Evolutionary conservation across 2,797 vertebrate genomes (phyloP), one percentile per base, ranked within the genome.

Genomic region (Antennarius maculatus): DNA sequence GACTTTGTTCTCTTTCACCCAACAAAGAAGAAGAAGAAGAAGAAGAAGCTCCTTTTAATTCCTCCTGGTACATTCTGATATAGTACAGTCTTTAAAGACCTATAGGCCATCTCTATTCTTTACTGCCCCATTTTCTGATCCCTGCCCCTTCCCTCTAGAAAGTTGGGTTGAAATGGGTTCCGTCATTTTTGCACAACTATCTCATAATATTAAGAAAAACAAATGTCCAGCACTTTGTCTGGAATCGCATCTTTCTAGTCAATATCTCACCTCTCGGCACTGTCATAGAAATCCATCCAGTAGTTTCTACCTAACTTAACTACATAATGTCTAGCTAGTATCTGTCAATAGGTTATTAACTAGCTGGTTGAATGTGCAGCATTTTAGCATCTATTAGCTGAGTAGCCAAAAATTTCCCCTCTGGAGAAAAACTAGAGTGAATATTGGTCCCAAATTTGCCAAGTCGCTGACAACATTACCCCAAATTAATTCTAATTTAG

Each of bases 1-100:
- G 17, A 29, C 62, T 71, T 74, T 72, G 45, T 73, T 74, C 45
- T 66, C 47, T 60, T 66, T 62, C 34, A 62, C 48, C 37, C 23
- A 70, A 51, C 12, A 49, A 70, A 67, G 53, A 69, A 59, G 29
- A 56, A 62, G 31, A 69, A 59, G 29, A 56, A 62, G 31, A 34
- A 34, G 31, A 34, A 47, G 57, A 0, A 10, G 49, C 15, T 16
- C 23, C 31, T 51, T 60, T 55, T 46, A n/a, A 61, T 43, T 47
- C 16, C 13, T 31, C 14, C 39, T 66, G 57, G 18, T 60, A 46
- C 69, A 59, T 42, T 45, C 29, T 49, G 13, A 31, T 0, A 39
- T 59, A 41, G 9, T 59, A 47, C 12, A n/a, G 10, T n/a, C 39
- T 52, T 37, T 51, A 64, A 3, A 37, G 45, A 54, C 23, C 45